A percentile compares a stretch with the other conserved stretches of the same genome.
Conservation (phyloP, 1,140 invertebrate genomes). For the Holcopasites calliopsidis region DNA sequence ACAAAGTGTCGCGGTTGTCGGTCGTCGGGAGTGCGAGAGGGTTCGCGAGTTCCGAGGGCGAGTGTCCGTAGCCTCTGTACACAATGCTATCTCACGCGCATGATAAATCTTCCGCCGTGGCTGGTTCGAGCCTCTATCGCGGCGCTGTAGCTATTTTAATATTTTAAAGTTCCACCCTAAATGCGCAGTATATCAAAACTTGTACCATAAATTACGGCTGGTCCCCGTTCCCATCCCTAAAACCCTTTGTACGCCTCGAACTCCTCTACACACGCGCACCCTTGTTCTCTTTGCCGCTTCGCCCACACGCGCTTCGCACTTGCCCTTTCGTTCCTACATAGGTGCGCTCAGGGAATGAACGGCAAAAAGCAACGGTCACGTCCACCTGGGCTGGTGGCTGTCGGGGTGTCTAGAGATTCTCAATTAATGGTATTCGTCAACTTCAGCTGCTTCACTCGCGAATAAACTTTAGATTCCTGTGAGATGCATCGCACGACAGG, state of each 20-base stretch:
- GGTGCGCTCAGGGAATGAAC: conserved; percentile 44
- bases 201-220: conserved; percentile 65
- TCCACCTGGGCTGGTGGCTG: too few relatives aligned
- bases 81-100: conserved; percentile 53
- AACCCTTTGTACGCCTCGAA: background rate
- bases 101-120: conserved; percentile 71
- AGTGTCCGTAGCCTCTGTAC: conserved; percentile 18
- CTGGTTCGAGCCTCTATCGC: conserved; percentile 66
- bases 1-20: conserved; percentile 15
- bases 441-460: background rate
- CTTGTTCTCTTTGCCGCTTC: background rate
- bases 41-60: background rate
- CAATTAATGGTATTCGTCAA: conserved; percentile 25
- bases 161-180: conserved; percentile 72
- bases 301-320: conserved; percentile 19
- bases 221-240: conserved; percentile 8
- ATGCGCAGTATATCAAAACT: conserved; percentile 68
- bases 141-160: conserved; percentile 70
- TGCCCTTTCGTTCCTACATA: conserved; percentile 54
- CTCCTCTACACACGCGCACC: background rate
- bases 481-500: background rate
- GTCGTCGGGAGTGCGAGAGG: background rate
- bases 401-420: too few relatives aligned
- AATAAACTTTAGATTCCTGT: conserved; percentile 23
- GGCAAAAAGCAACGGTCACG: conserved; percentile 16